Evolutionary conservation across 1,140 invertebrate species (phyloP).

Genomic region (Arion vulgaris): DNA sequence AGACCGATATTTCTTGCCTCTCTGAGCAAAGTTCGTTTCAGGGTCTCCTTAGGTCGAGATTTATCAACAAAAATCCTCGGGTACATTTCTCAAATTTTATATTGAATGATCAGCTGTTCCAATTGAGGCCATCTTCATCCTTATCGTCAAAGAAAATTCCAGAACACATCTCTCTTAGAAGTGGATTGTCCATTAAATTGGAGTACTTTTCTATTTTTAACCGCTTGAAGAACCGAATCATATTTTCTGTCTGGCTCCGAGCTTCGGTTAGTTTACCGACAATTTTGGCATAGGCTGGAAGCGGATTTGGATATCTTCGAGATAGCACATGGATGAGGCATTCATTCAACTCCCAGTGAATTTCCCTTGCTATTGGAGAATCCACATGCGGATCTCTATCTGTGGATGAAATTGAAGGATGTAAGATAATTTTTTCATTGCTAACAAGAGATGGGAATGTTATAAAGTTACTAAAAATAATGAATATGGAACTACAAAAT

Average conservation of each 20-base stretch:
- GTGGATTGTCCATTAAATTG: background rate
- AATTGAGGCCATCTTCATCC: background rate
- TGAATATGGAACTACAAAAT: too few relatives aligned
- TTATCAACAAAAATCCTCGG: too few relatives aligned
- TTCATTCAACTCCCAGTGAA: conserved; percentile 21
- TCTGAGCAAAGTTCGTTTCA: too few relatives aligned
- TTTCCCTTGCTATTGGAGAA: background rate
- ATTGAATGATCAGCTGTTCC: background rate
- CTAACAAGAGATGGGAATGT: too few relatives aligned
- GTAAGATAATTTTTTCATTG: background rate
- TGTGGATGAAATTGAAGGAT: background rate
- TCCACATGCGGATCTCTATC: background rate
- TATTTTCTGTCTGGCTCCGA: background rate
- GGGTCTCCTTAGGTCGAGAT: too few relatives aligned
- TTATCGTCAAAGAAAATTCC: conserved; percentile 26
- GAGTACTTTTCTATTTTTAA: conserved; percentile 30
- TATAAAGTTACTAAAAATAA: too few relatives aligned
- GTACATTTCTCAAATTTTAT: too few relatives aligned
- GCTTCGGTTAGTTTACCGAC: background rate
- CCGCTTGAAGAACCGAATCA: background rate
- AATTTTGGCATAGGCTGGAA: conserved; percentile 4
- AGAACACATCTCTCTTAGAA: conserved; percentile 22
- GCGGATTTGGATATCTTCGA: background rate
- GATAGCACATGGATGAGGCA: conserved; percentile 12
- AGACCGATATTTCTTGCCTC: too few relatives aligned